Percentiles rank a stretch among this genome's conserved stretches.
phyloP scores from a whole-genome alignment of 2,797 vertebrate species.

The Pterois miles region DNA sequence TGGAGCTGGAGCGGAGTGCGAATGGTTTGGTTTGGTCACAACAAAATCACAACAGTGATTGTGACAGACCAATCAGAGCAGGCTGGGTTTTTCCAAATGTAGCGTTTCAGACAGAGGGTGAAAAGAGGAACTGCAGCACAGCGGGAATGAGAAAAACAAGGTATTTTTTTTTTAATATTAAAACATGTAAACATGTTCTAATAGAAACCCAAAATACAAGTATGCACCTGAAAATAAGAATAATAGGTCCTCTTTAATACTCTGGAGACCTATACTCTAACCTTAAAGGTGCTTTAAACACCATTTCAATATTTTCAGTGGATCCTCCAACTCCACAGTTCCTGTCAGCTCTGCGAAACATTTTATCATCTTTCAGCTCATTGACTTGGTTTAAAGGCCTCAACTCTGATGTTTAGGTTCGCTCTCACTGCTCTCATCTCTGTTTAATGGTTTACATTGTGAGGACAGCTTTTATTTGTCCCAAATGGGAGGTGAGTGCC shows the following conservation, averaged over 20 bases:
- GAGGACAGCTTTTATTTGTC: not conserved
- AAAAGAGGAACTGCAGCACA: too few relatives aligned
- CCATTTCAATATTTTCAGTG: not conserved
- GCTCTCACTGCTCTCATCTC: not conserved
- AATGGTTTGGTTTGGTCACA: too few relatives aligned
- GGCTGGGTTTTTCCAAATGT: rapidly evolving
- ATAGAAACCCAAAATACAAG: too few relatives aligned
- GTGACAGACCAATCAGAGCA: too few relatives aligned
- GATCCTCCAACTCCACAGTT: not conserved
- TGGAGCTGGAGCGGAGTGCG: too few relatives aligned
- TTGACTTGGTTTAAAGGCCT: not conserved
- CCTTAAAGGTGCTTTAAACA: not conserved
- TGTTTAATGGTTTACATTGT: not conserved
- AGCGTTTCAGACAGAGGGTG: too few relatives aligned
- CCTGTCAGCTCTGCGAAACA: not conserved
- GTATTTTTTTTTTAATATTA: too few relatives aligned
- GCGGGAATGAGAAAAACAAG: too few relatives aligned
- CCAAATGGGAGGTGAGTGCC: not conserved
- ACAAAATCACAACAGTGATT: too few relatives aligned
- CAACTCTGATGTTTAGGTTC: not conserved
- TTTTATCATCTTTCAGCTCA: not conserved
- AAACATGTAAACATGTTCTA: too few relatives aligned
- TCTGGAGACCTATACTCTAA: not conserved
- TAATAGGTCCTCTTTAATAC: not conserved
- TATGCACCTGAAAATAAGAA: too few relatives aligned